Conservation (phyloP, 1,140 invertebrate species). For the Cheumatopsyche charites region DNA sequence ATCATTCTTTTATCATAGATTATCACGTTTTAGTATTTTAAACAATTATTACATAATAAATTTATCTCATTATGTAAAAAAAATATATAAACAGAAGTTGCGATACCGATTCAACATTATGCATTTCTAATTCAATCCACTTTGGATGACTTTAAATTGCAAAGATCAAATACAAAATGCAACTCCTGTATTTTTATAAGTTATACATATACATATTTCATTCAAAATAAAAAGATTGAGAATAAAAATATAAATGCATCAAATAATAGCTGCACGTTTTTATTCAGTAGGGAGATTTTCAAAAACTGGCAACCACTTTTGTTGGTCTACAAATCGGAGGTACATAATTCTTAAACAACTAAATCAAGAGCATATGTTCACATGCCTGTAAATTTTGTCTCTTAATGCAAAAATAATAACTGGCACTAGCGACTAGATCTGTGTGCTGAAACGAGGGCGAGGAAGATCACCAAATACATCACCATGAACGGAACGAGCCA, state of each 20-base stretch:
- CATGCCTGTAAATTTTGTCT: constrained; percentile 18
- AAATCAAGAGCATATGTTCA: constrained; percentile 9
- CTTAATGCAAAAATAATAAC: constrained; percentile 4
- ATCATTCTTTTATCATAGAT: too few species aligned
- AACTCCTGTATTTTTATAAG: too few species aligned
- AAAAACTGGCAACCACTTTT: neutral
- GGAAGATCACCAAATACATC: constrained; percentile 86
- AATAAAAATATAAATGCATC: constrained; percentile 23
- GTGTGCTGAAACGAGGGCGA: constrained; percentile 78
- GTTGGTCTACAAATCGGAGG: constrained; percentile 40
- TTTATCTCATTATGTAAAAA: too few species aligned
- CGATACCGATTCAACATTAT: too few species aligned
- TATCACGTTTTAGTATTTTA: too few species aligned
- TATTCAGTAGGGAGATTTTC: neutral
- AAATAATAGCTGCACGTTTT: constrained; percentile 8
- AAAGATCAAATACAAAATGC: too few species aligned
- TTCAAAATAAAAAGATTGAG: neutral
- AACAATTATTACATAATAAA: too few species aligned
- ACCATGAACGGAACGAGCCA: constrained; percentile 84
- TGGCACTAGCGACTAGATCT: constrained; percentile 64
- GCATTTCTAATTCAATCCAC: too few species aligned
- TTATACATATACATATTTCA: too few species aligned
- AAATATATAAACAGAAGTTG: too few species aligned
- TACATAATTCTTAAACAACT: constrained; percentile 30
- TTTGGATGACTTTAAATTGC: too few species aligned